These are phyloP conservation scores for Ascaphus truei DNA, from an alignment of 2,113 vertebrate species.

Conservation along the genomic window DNA sequence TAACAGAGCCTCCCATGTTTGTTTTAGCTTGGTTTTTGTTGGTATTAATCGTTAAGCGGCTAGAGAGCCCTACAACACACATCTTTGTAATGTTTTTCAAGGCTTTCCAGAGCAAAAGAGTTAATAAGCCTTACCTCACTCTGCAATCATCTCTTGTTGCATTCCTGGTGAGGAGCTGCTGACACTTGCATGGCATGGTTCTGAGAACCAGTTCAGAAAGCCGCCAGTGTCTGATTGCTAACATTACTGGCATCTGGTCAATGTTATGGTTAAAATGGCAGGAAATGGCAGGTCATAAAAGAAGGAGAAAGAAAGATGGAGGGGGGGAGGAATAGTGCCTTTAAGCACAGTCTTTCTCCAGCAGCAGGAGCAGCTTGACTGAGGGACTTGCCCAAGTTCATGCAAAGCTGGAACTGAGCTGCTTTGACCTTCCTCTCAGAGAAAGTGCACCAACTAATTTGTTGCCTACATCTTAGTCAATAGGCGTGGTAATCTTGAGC, in stretches of 20 bases:
- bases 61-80: too few species aligned
- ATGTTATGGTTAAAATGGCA: conserved; percentile 25
- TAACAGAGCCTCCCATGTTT: too few species aligned
- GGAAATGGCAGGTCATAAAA: conserved; percentile 8
- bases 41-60: too few species aligned
- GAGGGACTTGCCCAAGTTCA: background rate
- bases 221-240: conserved; percentile 4
- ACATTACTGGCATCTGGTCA: conserved; percentile 40
- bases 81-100: background rate
- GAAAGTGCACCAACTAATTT: too few species aligned
- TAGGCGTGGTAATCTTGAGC: too few species aligned
- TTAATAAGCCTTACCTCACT: conserved; percentile 51
- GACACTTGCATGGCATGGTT: background rate
- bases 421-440: too few species aligned
- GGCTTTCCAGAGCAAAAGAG: background rate
- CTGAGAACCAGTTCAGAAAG: conserved; percentile 17
- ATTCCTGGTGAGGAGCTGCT: conserved; percentile 44
- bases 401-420: background rate
- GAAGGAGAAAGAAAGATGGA: background rate
- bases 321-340: background rate
- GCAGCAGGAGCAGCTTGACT: background rate
- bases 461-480: too few species aligned
- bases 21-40: too few species aligned
- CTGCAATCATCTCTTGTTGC: conserved; percentile 38
- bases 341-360: background rate